Evolutionary conservation across 2,797 vertebrate species (phyloP), one percentile per base, ranked within the genome.

Genomic region (Furcifer pardalis): DNA sequence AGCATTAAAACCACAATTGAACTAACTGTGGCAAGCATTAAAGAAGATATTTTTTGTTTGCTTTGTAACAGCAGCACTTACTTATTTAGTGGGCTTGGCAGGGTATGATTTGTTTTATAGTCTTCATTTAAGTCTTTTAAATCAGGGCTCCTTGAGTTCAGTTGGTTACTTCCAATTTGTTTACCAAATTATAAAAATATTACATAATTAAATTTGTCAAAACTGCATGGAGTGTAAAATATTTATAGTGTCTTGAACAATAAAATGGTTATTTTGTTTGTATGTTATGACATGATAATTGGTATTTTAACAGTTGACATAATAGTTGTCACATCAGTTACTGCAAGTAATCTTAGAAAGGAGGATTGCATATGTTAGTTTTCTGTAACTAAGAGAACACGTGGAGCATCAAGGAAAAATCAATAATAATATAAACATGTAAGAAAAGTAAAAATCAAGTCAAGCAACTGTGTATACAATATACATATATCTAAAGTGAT

Each of bases 241-340:
- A 77, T 75, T 35, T 60, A 42, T 10, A 25, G 13, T 59, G 44
- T 40, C 32, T 32, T 15, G 17, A 68, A 42, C 25, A 42, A 52
- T 75, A 75, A 85, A 75, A 30, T 59, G 52, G 13, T 44, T 82
- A 65, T 32, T 42, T 49, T 37, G 49, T 66, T 66, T 76, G 23
- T 42, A 40, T 60, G 52, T 44, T 68, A 5, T 66, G 23, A 59
- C 52, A 68, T 85, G n/a, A 7, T 73, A 10, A 72, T 81, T 86
- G 32, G 25, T 49, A 46, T 69, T 69, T 69, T 65, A 74, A 85
- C 68, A 80, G 35, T 68, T 85, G 68, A 68, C 68, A 42, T 81
- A 68, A 23, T 85, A 75, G 42, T 5, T 46, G 52, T 85, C 52
- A 68, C 4, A 37, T 62, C 52, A 66, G 32, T 52, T 69, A 62